phyloP scores from a whole-genome alignment of 2,797 vertebrate genomes.

The Coregonus ussuriensis region DNA sequence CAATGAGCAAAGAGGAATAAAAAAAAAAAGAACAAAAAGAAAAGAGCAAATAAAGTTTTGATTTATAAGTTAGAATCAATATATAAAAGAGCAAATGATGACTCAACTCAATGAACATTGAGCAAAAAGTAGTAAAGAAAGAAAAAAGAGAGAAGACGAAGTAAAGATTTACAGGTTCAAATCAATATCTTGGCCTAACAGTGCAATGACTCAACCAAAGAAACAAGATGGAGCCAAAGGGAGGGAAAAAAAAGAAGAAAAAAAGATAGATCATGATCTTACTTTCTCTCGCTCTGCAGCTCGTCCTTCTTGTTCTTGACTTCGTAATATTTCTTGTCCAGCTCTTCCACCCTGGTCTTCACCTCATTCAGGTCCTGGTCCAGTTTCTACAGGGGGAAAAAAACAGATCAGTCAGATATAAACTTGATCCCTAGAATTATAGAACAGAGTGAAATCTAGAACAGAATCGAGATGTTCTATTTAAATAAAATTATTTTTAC shows the following conservation, averaged over 20 bases:
- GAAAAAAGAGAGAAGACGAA: too few species aligned
- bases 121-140: background rate
- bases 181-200: too few species aligned
- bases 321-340: slow-evolving; percentile 99
- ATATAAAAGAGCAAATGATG: background rate
- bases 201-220: background rate
- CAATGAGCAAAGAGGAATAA: slow-evolving; percentile 13
- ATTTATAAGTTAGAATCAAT: background rate
- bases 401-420: slow-evolving; percentile 24
- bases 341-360: slow-evolving; percentile 95
- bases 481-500: too few species aligned
- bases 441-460: background rate
- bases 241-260: background rate
- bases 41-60: too few species aligned
- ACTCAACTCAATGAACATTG: background rate
- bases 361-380: slow-evolving; percentile 99
- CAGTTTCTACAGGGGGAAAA: slow-evolving; percentile 84
- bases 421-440: background rate
- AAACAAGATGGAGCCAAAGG: background rate
- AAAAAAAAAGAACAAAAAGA: background rate
- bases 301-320: slow-evolving; percentile 99
- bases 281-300: slow-evolving; percentile 99
- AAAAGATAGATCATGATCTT: slow-evolving; percentile 59
- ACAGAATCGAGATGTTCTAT: too few species aligned
- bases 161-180: too few species aligned